These are phyloP conservation scores for Hydrotaea cyrtoneurina DNA, from an alignment of 2,888 invertebrate genomes.

Conservation along the genomic window DNA sequence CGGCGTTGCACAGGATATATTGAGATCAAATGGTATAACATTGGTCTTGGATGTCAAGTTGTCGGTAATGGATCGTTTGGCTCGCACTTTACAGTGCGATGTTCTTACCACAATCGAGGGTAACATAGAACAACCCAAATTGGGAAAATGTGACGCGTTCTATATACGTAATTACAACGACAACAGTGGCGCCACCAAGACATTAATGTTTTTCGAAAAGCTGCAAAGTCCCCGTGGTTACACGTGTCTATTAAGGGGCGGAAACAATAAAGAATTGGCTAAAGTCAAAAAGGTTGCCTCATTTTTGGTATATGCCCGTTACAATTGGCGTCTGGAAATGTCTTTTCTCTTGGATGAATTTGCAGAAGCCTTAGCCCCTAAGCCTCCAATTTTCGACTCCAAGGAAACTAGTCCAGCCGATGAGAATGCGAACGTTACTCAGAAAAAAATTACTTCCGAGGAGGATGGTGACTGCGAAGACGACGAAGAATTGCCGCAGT, in stretches of 20 bases:
- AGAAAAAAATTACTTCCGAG: slow-evolving; percentile 49
- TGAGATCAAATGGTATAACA: slow-evolving; percentile 90
- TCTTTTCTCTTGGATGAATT: slow-evolving; percentile 94
- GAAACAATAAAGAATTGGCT: slow-evolving; percentile 87
- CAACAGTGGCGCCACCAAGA: slow-evolving; percentile 86
- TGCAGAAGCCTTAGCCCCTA: slow-evolving; percentile 86
- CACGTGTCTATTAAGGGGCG: slow-evolving; percentile 93
- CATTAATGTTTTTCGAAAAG: slow-evolving; percentile 96
- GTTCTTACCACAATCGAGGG: slow-evolving; percentile 94
- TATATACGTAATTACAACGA: slow-evolving; percentile 84
- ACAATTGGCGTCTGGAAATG: slow-evolving; percentile 95
- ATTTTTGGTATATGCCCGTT: slow-evolving; percentile 87
- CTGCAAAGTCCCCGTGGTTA: slow-evolving; percentile 92
- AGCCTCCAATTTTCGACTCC: slow-evolving; percentile 82
- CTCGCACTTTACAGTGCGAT: slow-evolving; percentile 91
- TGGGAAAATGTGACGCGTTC: slow-evolving; percentile 93
- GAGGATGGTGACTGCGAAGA: slow-evolving; percentile 44
- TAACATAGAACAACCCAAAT: slow-evolving; percentile 88
- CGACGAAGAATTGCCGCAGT: slow-evolving; percentile 70
- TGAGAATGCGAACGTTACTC: slow-evolving; percentile 66
- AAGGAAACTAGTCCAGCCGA: slow-evolving; percentile 79
- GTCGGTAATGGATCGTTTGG: slow-evolving; percentile 89
- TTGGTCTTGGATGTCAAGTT: slow-evolving; percentile 92
- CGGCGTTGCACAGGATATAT: slow-evolving; percentile 92
- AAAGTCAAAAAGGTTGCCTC: slow-evolving; percentile 91